phyloP scores from a whole-genome alignment of 2,113 vertebrate genomes.

The Tamias sibiricus region DNA sequence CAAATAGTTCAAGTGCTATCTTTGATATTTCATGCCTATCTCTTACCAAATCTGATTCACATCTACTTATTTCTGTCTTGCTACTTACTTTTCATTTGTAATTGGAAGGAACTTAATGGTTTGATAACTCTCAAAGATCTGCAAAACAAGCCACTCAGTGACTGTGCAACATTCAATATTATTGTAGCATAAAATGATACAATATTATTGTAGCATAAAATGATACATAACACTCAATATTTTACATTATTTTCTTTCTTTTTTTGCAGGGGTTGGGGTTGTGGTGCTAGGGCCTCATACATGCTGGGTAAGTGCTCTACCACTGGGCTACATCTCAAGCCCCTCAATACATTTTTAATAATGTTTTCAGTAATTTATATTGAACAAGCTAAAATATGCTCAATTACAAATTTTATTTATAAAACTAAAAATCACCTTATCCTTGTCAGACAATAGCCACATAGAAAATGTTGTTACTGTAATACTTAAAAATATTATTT shows the following conservation, averaged over 20 bases:
- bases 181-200: not conserved
- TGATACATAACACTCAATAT: not conserved
- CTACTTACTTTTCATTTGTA: not conserved
- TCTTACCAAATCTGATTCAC: not conserved
- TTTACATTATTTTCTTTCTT: not conserved
- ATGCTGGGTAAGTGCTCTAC: too few relatives aligned
- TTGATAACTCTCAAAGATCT: not conserved
- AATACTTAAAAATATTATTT: slow-evolving; percentile 36
- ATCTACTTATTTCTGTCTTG: not conserved
- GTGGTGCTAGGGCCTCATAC: too few relatives aligned
- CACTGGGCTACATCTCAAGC: too few relatives aligned
- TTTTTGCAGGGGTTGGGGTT: too few relatives aligned
- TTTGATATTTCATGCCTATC: not conserved
- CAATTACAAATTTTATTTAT: slow-evolving; percentile 14
- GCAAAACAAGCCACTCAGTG: not conserved
- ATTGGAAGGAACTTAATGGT: not conserved
- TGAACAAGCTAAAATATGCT: not conserved
- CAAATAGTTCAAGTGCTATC: not conserved
- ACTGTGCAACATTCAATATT: not conserved
- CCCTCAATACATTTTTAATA: not conserved
- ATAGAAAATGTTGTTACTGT: not conserved
- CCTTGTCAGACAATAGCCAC: not conserved
- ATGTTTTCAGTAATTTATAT: not conserved
- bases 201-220: not conserved
- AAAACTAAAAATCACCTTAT: not conserved